These are phyloP conservation scores for Aquatica leii DNA, from an alignment of 2,888 invertebrate species.

Conservation along the genomic window DNA sequence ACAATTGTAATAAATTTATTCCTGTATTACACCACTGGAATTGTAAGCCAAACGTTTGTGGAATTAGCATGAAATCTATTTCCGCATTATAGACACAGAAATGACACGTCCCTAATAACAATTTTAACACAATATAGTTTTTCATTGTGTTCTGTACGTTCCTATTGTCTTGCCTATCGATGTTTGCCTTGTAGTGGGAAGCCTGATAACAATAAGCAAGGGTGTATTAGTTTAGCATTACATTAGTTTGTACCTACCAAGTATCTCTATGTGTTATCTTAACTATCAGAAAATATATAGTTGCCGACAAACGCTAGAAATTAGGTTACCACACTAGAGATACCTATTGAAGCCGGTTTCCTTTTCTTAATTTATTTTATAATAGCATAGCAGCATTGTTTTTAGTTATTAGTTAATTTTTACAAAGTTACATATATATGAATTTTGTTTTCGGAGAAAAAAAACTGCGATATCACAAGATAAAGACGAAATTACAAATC, in stretches of 20 bases:
- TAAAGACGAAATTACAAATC: no score
- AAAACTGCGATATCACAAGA: no score
- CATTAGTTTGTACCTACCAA: constrained; percentile 23
- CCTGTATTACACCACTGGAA: constrained; percentile 15
- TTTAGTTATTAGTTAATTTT: no score
- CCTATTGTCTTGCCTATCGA: constrained; percentile 2
- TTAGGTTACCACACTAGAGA: constrained; percentile 17
- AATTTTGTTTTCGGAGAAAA: no score
- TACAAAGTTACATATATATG: no score
- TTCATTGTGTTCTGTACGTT: background rate
- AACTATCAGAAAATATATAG: constrained; percentile 30
- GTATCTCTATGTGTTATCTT: constrained; percentile 17
- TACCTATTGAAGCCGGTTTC: background rate
- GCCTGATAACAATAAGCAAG: constrained; percentile 1
- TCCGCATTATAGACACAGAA: background rate
- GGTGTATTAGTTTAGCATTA: constrained; percentile 19
- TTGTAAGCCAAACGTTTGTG: constrained; percentile 15
- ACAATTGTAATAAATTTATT: constrained; percentile 21
- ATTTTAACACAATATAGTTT: constrained; percentile 13
- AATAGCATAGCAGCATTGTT: no score
- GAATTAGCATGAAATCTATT: constrained; percentile 14
- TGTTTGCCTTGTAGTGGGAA: background rate
- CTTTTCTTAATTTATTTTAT: no score
- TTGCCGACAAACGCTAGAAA: constrained; percentile 35
- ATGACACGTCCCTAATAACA: constrained; percentile 1